A percentile compares a stretch with the other conserved stretches of the same genome.
phyloP scores from a whole-genome alignment of 92 coral and sea anemone species.

The Chrysogorgia sp. region DNA sequence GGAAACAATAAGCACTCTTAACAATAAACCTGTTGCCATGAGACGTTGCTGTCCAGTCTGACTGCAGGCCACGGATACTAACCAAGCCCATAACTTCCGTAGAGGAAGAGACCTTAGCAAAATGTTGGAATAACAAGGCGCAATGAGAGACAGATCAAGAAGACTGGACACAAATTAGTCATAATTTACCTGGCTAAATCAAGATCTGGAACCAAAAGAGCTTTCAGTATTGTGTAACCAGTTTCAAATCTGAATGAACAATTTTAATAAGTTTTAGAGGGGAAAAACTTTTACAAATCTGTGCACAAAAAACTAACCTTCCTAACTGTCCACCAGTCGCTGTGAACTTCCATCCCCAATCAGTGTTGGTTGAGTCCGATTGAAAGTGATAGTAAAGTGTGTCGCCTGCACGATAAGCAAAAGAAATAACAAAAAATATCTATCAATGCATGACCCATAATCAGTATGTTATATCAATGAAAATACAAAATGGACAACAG shows the following conservation, averaged over 20 bases:
- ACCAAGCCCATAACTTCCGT: slow-evolving; percentile 86
- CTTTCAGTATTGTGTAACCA: slow-evolving; percentile 89
- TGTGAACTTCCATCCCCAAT: slow-evolving; percentile 99
- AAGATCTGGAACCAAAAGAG: slow-evolving; percentile 81
- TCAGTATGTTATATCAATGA: too few species aligned
- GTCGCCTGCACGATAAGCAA: slow-evolving; percentile 67
- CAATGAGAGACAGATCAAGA: neutral
- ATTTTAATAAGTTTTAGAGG: neutral
- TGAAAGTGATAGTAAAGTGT: slow-evolving; percentile 80
- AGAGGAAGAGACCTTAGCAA: slow-evolving; percentile 78
- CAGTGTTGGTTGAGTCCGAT: slow-evolving; percentile 92
- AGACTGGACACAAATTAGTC: neutral
- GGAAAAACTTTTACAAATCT: too few species aligned
- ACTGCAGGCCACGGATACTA: slow-evolving; percentile 96
- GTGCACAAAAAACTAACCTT: too few species aligned
- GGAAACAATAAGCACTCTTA: slow-evolving; percentile 83
- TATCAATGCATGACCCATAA: neutral
- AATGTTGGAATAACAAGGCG: neutral
- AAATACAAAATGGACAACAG: too few species aligned
- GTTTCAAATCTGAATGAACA: slow-evolving; percentile 78
- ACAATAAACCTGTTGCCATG: slow-evolving; percentile 94
- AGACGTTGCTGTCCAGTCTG: slow-evolving; percentile 98
- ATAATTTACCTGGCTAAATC: slow-evolving; percentile 79
- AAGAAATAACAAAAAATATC: neutral
- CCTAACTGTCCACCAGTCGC: slow-evolving; percentile 98